Conservation (phyloP, 2,113 vertebrate species). For the Stegostoma tigrinum region DNA sequence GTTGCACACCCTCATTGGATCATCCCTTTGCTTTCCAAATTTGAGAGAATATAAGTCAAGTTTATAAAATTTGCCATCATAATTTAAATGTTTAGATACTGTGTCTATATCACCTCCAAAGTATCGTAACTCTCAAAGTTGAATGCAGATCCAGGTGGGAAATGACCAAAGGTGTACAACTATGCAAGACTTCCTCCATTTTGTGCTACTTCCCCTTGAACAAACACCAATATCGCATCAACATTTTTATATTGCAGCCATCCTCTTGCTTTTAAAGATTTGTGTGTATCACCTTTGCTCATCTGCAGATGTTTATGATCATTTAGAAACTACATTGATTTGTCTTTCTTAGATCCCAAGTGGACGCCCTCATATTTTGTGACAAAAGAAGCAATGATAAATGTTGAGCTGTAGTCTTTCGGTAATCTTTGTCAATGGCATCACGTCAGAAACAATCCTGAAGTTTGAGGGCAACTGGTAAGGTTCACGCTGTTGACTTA, state of each 20-base stretch:
- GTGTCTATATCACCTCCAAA: background rate
- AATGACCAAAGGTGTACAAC: background rate
- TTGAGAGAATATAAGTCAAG: background rate
- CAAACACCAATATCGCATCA: background rate
- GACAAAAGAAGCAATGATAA: background rate
- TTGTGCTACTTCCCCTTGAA: background rate
- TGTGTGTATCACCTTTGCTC: background rate
- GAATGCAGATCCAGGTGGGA: background rate
- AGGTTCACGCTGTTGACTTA: background rate
- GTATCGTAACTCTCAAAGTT: background rate
- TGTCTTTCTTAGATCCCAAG: background rate
- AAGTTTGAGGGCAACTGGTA: background rate
- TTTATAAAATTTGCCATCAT: background rate
- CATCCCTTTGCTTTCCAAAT: background rate
- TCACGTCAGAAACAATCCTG: background rate
- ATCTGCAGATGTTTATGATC: background rate
- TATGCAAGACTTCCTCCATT: background rate
- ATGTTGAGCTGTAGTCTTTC: background rate
- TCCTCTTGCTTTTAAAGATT: background rate
- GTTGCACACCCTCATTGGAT: background rate
- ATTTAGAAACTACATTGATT: background rate
- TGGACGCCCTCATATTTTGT: background rate
- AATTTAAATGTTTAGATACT: background rate
- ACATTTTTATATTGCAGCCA: background rate
- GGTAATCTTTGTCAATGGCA: background rate